Evolutionary conservation across 2,113 vertebrate species (phyloP), one percentile per base, ranked within the genome.

Genomic region (Mellivora capensis): DNA sequence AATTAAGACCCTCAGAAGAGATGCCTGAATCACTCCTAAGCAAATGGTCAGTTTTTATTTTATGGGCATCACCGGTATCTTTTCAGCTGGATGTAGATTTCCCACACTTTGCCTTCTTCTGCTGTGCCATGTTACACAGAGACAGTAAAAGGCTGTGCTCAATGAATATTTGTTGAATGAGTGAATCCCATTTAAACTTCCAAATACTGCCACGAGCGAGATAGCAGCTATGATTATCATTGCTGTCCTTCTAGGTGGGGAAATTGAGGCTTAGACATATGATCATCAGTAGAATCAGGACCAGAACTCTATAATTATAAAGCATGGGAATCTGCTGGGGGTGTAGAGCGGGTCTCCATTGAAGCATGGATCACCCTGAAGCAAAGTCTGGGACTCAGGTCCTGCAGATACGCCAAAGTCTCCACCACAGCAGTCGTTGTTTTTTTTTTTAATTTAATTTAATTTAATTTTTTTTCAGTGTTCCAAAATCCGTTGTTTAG

Each of bases 141-240:
- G 54, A 88, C n/a, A 21, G 47, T 13, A 54, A 72, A 83, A 27
- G 11, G 0, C 79, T 31, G 3, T 31, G 34, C 21, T 87, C 37
- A 3, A 8, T 62, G 54, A 62, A n/a, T 54, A 21, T 59, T 54
- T 71, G 77, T 25, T 44, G 12, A 47, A 52, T 64, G 44, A 79
- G 27, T 84, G 25, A 64, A 44, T 84, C 39, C 23, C 23, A 52
- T 81, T 12, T 5, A 17, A 52, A 42, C 47, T 8, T 72, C 47
- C 88, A 57, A 27, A 27, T 0, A 0, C 20, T 17, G 1, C 71
- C 4, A 0, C 4, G 12, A 86, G 3, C 31, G 4, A 76, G 42
- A 44, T 27, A 76, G 42, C 42, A 29, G 14, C 25, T 49, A 29
- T 77, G 31, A 47, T 47, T 2, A 54, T 34, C 77, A 85, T 72